These are phyloP conservation scores for Rosalia funebris DNA, from an alignment of 2,888 invertebrate genomes.

Conservation along the genomic window DNA sequence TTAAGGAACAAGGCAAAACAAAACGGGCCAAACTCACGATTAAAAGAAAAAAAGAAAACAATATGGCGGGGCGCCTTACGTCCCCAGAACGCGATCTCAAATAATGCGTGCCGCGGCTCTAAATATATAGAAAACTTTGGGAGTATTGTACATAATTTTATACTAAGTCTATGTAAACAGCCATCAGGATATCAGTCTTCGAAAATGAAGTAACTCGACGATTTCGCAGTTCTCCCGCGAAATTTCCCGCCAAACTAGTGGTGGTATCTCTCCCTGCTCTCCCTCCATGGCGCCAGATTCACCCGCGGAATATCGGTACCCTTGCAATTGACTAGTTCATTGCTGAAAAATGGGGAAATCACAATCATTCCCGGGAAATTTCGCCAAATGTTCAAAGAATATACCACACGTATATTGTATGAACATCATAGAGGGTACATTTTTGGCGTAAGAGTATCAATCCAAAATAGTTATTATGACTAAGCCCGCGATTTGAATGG, in stretches of 20 bases:
- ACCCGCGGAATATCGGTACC: constrained; percentile 64
- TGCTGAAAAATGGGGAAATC: constrained; percentile 44
- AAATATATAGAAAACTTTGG: constrained; percentile 16
- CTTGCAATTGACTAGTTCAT: constrained; percentile 56
- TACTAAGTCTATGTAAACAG: constrained; percentile 23
- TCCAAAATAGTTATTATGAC: no score
- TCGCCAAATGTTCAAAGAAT: no score
- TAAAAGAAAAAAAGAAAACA: background rate
- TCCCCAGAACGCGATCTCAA: background rate
- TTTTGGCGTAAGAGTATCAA: no score
- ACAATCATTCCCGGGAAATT: no score
- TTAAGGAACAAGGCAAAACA: background rate
- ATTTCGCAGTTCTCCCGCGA: background rate
- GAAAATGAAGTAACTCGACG: constrained; percentile 16
- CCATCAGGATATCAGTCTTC: constrained; percentile 28
- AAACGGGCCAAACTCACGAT: background rate
- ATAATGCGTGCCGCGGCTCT: no score
- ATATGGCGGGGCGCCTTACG: background rate
- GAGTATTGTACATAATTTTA: constrained; percentile 16
- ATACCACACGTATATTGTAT: no score
- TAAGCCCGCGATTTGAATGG: no score
- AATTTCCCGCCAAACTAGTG: background rate
- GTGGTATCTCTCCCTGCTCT: constrained; percentile 36
- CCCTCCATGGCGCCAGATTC: constrained; percentile 66
- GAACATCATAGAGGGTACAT: no score